These are phyloP conservation scores for Heliangelus exortis DNA, from an alignment of 2,797 vertebrate genomes.

Conservation along the genomic window DNA sequence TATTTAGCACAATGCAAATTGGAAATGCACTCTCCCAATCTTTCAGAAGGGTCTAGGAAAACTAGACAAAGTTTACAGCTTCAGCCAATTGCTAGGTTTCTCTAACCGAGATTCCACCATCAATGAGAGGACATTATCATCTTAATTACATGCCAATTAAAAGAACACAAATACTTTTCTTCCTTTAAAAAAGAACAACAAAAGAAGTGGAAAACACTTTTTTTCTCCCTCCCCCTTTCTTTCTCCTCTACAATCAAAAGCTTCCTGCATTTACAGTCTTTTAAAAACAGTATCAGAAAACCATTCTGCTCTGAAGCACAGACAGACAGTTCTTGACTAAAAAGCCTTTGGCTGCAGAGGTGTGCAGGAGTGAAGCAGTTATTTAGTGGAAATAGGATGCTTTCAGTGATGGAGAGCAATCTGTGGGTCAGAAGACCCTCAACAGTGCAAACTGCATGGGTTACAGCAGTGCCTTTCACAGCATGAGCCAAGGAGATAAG, in stretches of 20 bases:
- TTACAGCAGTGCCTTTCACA: constrained; percentile 15
- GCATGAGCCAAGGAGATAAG: constrained; percentile 21
- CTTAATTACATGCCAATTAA: constrained; percentile 2
- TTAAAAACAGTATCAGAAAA: constrained; percentile 16
- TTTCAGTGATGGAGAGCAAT: constrained; percentile 15
- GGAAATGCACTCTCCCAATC: constrained; percentile 21
- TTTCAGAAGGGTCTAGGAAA: constrained; percentile 1
- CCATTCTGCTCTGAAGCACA: not conserved
- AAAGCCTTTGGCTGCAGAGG: constrained; percentile 7
- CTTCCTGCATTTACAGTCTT: not conserved
- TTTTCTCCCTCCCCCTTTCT: not conserved
- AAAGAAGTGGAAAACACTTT: not conserved
- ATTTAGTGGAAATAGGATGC: not conserved
- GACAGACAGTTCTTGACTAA: not conserved
- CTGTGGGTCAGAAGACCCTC: constrained; percentile 44
- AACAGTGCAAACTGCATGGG: not conserved
- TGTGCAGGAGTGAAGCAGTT: not conserved
- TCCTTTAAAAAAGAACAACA: not conserved
- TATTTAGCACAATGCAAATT: constrained; percentile 31
- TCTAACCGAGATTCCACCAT: constrained; percentile 14
- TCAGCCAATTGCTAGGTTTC: not conserved
- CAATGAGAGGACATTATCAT: not conserved
- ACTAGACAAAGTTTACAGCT: constrained; percentile 18
- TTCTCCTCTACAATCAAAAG: not conserved
- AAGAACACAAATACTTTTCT: not conserved